These are phyloP conservation scores for Sebastes cheni DNA, from an alignment of 2,797 vertebrate species.

Conservation along the genomic window DNA sequence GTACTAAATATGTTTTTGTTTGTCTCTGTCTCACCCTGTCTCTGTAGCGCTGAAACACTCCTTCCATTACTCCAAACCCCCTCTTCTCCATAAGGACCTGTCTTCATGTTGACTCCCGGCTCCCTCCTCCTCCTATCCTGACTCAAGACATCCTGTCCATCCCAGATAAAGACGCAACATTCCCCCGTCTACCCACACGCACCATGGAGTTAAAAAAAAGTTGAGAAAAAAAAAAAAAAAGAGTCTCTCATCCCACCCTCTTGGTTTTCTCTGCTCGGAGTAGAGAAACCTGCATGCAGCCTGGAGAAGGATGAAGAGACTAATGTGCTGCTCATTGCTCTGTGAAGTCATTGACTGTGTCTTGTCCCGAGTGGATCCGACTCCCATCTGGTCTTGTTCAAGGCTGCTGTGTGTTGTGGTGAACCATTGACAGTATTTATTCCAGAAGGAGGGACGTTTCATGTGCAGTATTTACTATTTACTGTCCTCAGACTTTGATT, in stretches of 20 bases:
- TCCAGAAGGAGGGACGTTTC: conserved; percentile 27
- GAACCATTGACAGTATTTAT: conserved; percentile 70
- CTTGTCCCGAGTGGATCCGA: conserved; percentile 48
- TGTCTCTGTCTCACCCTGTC: conserved; percentile 77
- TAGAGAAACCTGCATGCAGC: conserved; percentile 76
- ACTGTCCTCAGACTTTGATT: conserved; percentile 50
- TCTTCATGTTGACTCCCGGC: conserved; percentile 74
- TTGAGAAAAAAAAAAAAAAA: background rate
- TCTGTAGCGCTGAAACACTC: conserved; percentile 83
- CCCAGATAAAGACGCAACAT: conserved; percentile 73
- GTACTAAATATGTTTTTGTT: conserved; percentile 67
- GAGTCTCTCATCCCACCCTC: conserved; percentile 55
- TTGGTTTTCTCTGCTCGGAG: conserved; percentile 58
- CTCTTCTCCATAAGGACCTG: conserved; percentile 77
- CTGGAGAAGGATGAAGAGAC: conserved; percentile 65
- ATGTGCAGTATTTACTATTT: conserved; percentile 54
- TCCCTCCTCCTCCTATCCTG: conserved; percentile 59
- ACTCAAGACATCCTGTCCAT: conserved; percentile 78
- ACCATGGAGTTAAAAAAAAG: conserved; percentile 46
- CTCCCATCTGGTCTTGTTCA: conserved; percentile 49
- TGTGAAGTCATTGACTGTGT: conserved; percentile 61
- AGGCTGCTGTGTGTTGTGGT: conserved; percentile 60
- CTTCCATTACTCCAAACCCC: conserved; percentile 73
- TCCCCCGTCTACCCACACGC: conserved; percentile 54
- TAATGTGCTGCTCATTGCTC: conserved; percentile 64